Conservation (phyloP, 64 coral and sea anemone species). For the Montipora efflorescens region DNA sequence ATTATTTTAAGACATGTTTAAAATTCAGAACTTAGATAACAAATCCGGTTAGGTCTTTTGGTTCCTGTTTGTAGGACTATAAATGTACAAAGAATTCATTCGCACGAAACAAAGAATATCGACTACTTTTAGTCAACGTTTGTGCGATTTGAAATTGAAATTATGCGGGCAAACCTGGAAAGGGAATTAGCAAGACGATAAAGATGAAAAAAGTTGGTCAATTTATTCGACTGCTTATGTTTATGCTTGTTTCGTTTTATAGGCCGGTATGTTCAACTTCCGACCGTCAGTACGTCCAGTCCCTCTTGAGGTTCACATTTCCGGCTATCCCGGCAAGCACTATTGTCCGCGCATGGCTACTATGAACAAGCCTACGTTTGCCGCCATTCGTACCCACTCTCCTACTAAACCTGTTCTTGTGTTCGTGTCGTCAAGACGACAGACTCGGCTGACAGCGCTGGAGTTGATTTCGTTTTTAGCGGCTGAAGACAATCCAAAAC, state of each 20-base stretch:
- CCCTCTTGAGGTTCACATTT: slow-evolving; percentile 95
- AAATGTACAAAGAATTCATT: too few species aligned
- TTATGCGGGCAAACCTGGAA: too few species aligned
- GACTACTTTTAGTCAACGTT: too few species aligned
- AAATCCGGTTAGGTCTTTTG: too few species aligned
- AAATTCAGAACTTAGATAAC: too few species aligned
- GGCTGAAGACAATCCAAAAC: slow-evolving; percentile 89
- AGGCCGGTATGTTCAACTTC: slow-evolving; percentile 99
- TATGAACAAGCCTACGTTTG: slow-evolving; percentile 99
- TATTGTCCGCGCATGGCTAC: slow-evolving; percentile 99
- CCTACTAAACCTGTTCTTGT: slow-evolving; percentile 89
- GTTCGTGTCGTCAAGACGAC: slow-evolving; percentile 97
- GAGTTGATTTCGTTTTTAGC: slow-evolving; percentile 95
- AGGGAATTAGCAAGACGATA: too few species aligned
- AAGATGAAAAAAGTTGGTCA: too few species aligned
- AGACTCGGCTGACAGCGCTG: slow-evolving; percentile 93
- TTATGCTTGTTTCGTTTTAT: not conserved
- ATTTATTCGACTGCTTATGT: not conserved
- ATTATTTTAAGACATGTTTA: too few species aligned
- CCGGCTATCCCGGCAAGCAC: slow-evolving; percentile 95
- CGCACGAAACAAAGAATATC: too few species aligned
- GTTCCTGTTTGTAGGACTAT: too few species aligned
- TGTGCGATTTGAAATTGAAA: too few species aligned
- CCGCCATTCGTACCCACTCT: slow-evolving; percentile 92
- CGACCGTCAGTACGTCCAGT: slow-evolving; percentile 97